Evolutionary conservation across 2,888 invertebrate species (phyloP), one percentile per base, ranked within the genome.

Genomic region (Stegophylla sp.): DNA sequence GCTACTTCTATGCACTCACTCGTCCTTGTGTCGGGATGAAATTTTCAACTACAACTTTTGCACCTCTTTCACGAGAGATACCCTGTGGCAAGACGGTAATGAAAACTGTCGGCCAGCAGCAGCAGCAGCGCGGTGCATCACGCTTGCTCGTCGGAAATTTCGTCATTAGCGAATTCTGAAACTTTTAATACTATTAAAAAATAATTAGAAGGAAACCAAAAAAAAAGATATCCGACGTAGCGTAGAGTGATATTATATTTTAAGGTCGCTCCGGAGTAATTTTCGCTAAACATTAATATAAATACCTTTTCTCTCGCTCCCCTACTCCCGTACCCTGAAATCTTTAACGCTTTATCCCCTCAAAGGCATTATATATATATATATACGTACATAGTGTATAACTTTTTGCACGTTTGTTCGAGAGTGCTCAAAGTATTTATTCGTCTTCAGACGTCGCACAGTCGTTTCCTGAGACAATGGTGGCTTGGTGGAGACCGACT

Each of bases 141-240:
- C 34, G 51, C 34, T n/a, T 69, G n/a, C n/a, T 53, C 15, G 9
- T 23, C 41, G 71, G 71, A 56, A n/a, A n/a, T 53, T 56, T 56
- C 23, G 53, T 43, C 41, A 64, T 64, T 64, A 64, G 45, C 28
- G 43, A 17, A 23, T 23, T 20, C n/a, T 45, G 17, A 67, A 67
- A 45, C 23, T 67, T 26, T 45, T 45, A 23, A 26, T 67, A 23
- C 26, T 23, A 67, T 45, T 64, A 64, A 64, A 15, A 64, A 64
- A 41, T n/a, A n/a, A 63, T 34, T 28, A 63, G 34, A 34, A 63
- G 13, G 1, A 45, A 45, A 13, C 1, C 1, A 15, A 15, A 12
- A 45, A 45, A 15, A 15, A 12, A 15, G 12, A 3, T 3, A 12
- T 3, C 15, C 13, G 13, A 12, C 12, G 13, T 5, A 15, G 12